These are phyloP conservation scores for Dynastes maya DNA, from an alignment of 2,888 invertebrate genomes.

Conservation along the genomic window DNA sequence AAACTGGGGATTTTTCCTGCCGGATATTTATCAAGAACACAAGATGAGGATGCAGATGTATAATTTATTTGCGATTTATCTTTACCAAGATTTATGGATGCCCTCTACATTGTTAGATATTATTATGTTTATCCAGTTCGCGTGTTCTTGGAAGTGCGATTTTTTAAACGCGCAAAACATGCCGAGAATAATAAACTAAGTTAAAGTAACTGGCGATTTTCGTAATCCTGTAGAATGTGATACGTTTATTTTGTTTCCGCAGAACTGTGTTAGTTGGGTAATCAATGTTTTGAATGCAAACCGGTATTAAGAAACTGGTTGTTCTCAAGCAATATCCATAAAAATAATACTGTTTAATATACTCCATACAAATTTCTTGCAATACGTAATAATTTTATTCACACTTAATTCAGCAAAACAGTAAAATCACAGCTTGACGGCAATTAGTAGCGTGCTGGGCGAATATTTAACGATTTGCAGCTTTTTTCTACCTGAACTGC, in stretches of 20 bases:
- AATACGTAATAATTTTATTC: not conserved
- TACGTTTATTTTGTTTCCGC: too few species aligned
- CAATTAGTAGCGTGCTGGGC: constrained; percentile 1
- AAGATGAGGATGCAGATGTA: constrained; percentile 20
- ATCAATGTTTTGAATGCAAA: too few species aligned
- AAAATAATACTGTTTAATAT: too few species aligned
- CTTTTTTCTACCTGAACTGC: not conserved
- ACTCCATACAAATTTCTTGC: not conserved
- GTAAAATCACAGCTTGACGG: not conserved
- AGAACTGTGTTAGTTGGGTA: too few species aligned
- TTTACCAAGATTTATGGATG: constrained; percentile 11
- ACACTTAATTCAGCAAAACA: not conserved
- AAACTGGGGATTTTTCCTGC: not conserved
- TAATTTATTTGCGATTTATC: constrained; percentile 16
- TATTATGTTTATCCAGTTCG: constrained; percentile 5
- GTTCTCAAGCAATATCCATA: too few species aligned
- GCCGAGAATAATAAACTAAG: too few species aligned
- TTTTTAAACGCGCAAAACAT: too few species aligned
- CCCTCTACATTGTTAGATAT: constrained; percentile 1
- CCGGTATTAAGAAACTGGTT: too few species aligned
- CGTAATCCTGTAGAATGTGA: too few species aligned
- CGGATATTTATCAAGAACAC: constrained; percentile 22
- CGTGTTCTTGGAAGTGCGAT: not conserved
- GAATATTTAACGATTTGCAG: not conserved
- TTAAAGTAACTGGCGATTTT: too few species aligned